These are phyloP conservation scores for Trichogramma pretiosum DNA, from an alignment of 1,140 invertebrate species.

Conservation along the genomic window DNA sequence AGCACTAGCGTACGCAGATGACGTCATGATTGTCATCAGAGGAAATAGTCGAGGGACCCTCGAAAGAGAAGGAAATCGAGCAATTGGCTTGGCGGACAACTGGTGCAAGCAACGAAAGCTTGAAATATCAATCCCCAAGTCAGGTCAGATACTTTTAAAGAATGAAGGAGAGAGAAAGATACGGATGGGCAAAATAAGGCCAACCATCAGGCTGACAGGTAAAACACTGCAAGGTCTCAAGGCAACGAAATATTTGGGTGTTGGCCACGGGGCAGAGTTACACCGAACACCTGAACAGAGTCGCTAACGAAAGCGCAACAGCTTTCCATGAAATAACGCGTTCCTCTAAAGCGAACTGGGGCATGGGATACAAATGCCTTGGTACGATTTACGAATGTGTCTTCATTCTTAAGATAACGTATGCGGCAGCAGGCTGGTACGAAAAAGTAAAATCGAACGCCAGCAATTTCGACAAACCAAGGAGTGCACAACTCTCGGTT, in stretches of 20 bases:
- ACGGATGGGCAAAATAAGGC: background rate
- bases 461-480: background rate
- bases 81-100: background rate
- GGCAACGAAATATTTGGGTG: constrained; percentile 13
- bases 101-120: constrained; percentile 21
- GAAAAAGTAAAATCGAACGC: constrained; percentile 14
- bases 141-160: background rate
- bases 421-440: constrained; percentile 27
- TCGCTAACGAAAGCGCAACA: background rate
- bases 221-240: background rate
- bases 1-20: constrained; percentile 27
- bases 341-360: constrained; percentile 14
- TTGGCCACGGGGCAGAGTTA: background rate
- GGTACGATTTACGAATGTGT: constrained; percentile 22
- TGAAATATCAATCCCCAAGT: background rate
- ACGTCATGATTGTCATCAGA: constrained; percentile 24
- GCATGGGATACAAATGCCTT: constrained; percentile 16
- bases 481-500: constrained; percentile 8
- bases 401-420: constrained; percentile 20
- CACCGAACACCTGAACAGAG: background rate
- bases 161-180: background rate
- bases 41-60: background rate
- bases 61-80: background rate
- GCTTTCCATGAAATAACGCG: constrained; percentile 7
- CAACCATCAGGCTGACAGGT: background rate